Base-by-base conservation (phyloP, 2,113 vertebrate species). In the Natator depressus region DNA sequence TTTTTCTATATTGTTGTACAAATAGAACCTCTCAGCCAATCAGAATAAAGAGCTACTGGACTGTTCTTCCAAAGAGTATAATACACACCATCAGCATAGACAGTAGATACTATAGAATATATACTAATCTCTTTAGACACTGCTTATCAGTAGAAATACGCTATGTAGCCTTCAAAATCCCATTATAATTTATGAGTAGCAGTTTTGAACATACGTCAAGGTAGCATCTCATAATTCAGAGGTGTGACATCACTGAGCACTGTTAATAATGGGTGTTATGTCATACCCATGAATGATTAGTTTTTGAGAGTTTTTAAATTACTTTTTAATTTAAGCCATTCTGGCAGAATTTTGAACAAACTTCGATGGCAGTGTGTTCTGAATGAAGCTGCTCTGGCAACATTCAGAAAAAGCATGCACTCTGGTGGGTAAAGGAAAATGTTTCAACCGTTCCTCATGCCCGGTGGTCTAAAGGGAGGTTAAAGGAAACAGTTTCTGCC, bases 231-330 rank as follows among this genome's bases (percentile, higher is more conserved):
- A 8, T 80, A 96, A 94, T 92, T 96, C 94, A 98, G 89, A 93
- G 82, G 59, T 82, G 82, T 89, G 95, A 90, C 88, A 91, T 95
- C 91, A 69, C 46, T 29, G 93, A 97, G 85, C 91, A 55, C 89
- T 75, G 65, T 91, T 90, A 84, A 87, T 84, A 88, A 93, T 97
- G 88, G 94, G 91, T 91, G 59, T 81, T 91, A 95, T 89, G 93
- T 93, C 93, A 89, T 80, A 54, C 93, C 90, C 80, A 51, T 80
- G 89, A 93, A 57, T 93, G 91, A 92, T 0, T 89, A 92, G 87
- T 83, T 95, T 97, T 96, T 93, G 91, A 94, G 91, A 91, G 62
- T 83, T 38, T 85, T 97, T 92, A 90, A 84, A 89, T 95, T 94
- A 89, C 97, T 96, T 96, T 89, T 90, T 90, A 93, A 72, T 94